Evolutionary conservation across 2,888 invertebrate genomes (phyloP).

Genomic region (Octodonta nipae): DNA sequence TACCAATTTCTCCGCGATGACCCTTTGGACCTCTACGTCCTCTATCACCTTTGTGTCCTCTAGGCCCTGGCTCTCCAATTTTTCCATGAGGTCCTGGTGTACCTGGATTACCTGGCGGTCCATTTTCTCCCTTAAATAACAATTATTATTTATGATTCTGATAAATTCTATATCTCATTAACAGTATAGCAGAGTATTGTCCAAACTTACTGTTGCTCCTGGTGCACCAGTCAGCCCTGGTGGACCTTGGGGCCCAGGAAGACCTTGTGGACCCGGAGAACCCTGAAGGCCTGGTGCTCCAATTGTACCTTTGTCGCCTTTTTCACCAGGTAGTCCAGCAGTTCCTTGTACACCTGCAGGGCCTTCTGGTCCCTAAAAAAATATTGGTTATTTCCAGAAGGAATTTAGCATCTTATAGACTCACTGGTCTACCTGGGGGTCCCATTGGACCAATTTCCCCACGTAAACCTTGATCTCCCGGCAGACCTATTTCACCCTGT

Average conservation of each 20-base stretch:
- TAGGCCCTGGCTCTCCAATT: constrained; percentile 45
- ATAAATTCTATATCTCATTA: neutral
- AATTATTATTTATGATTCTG: neutral
- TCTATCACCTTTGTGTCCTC: constrained; percentile 50
- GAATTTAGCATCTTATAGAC: neutral
- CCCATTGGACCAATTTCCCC: constrained; percentile 60
- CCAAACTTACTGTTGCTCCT: constrained; percentile 47
- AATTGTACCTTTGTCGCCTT: constrained; percentile 58
- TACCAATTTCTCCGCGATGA: constrained; percentile 41
- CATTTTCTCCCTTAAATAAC: constrained; percentile 52
- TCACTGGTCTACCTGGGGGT: constrained; percentile 39
- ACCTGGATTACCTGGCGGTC: constrained; percentile 50
- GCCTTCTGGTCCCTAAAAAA: constrained; percentile 57
- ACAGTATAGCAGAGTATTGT: neutral
- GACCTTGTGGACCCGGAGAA: constrained; percentile 51
- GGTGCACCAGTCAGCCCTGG: constrained; percentile 53
- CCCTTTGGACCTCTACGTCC: constrained; percentile 49
- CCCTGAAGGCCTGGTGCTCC: constrained; percentile 54
- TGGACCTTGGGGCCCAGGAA: constrained; percentile 46
- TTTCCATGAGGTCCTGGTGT: constrained; percentile 44
- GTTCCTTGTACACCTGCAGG: constrained; percentile 65
- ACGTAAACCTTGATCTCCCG: constrained; percentile 55
- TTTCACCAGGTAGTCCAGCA: constrained; percentile 60
- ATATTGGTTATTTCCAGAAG: neutral
- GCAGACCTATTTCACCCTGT: constrained; percentile 53